Base-by-base conservation (phyloP, 2,888 invertebrate genomes). In the Sphaerophoria taeniata region DNA sequence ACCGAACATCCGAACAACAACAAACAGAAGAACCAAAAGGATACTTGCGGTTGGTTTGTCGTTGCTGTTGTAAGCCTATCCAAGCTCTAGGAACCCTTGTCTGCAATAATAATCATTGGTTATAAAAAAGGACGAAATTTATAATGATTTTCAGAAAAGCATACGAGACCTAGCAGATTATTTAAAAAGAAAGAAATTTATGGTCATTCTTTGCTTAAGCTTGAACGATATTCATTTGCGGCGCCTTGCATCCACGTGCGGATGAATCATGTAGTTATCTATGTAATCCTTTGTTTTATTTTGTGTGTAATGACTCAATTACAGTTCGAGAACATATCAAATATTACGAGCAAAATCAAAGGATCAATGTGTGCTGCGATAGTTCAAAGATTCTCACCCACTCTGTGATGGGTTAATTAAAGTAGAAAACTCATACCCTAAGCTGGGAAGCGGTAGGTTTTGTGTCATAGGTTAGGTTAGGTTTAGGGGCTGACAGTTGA, bases 341-440 rank as follows among this genome's bases (percentile, higher is more conserved):
- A 39, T 53, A 61, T 36, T 71, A 58, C 69, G 63, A 71, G 72
- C 49, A 58, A 78, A 83, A 83, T 69, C 82, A 65, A 24, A 51
- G n/a, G 65, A 60, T 71, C 43, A 76, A 60, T 49, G 61, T 72
- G 67, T 60, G 16, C 49, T 49, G 33, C n/a, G 31, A 55, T 61
- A 73, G 61, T 82, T 76, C 73, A 77, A 77, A 77, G 82, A 70
- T 73, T 61, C 24, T 24, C 67, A 14, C 34, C 16, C 63, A 34
- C 51, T 51, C 51, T 63, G 43, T 70, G 77, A 73, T 73, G 77
- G 69, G 77, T 83, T 83, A 77, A 83, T 78, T 78, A 77, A 69
- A 77, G 77, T 70, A 77, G 55, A n/a, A n/a, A n/a, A n/a, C n/a
- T n/a, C n/a, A n/a, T n/a, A n/a, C n/a, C n/a, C n/a, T n/a, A n/a